A percentile compares a stretch with the other conserved stretches of the same genome.
phyloP scores from a whole-genome alignment of 2,113 vertebrate species.

The Atherinomorus stipes region DNA sequence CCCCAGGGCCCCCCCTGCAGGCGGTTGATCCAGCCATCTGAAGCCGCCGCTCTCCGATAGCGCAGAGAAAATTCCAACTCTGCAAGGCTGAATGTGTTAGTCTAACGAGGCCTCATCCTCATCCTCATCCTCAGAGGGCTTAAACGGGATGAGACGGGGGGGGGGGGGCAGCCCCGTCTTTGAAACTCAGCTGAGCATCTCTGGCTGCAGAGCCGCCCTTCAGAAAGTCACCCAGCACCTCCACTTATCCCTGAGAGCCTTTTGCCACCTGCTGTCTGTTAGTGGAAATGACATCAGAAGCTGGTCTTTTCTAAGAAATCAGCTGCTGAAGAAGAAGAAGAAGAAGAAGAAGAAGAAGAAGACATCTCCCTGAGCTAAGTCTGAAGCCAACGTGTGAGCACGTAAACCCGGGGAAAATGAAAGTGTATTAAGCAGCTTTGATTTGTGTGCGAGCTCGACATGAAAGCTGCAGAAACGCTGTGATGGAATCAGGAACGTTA shows the following conservation, averaged over 20 bases:
- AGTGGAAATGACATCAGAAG: conserved; percentile 65
- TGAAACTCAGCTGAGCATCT: conserved; percentile 33
- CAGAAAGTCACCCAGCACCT: conserved; percentile 27
- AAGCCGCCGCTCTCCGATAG: neutral
- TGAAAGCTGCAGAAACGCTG: conserved; percentile 66
- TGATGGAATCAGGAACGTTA: conserved; percentile 75
- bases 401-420: conserved; percentile 27
- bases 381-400: conserved; percentile 1
- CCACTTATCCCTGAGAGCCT: conserved; percentile 67
- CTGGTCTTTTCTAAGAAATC: neutral
- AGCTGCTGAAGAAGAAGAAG: too few species aligned
- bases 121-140: conserved; percentile 23
- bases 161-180: conserved; percentile 14
- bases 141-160: conserved; percentile 28
- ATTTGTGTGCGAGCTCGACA: conserved; percentile 52
- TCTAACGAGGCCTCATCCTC: conserved; percentile 10
- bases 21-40: too few species aligned
- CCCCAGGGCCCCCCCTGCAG: neutral
- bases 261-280: conserved; percentile 82
- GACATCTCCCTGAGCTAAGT: too few species aligned
- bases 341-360: neutral
- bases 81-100: conserved; percentile 21
- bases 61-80: neutral
- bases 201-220: conserved; percentile 27
- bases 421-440: conserved; percentile 63